These are phyloP conservation scores for Takifugu flavidus DNA, from an alignment of 2,113 vertebrate genomes.

Conservation along the genomic window DNA sequence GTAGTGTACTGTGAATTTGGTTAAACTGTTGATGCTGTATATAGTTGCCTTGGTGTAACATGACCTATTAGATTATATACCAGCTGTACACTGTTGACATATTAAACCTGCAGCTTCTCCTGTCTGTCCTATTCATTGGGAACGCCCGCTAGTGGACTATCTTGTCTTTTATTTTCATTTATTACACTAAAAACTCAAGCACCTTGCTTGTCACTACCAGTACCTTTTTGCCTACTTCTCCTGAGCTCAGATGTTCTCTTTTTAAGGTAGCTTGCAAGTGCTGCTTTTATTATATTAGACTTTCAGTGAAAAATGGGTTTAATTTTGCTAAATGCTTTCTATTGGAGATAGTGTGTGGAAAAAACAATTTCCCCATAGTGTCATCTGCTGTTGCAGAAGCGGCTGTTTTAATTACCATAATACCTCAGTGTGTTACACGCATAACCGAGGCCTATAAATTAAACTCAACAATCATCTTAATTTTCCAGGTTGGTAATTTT, in stretches of 20 bases:
- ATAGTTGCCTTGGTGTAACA: too few species aligned
- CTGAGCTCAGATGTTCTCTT: constrained; percentile 49
- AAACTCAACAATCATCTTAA: constrained; percentile 31
- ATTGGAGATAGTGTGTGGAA: constrained; percentile 29
- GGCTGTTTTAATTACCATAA: constrained; percentile 74
- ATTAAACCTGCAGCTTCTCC: too few species aligned
- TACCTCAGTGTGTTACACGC: constrained; percentile 61
- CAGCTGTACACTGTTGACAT: too few species aligned
- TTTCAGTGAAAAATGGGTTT: constrained; percentile 73
- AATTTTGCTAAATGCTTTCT: constrained; percentile 70
- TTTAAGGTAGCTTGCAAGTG: constrained; percentile 56
- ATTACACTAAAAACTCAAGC: background rate
- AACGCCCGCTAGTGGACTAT: too few species aligned
- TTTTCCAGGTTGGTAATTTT: constrained; percentile 12
- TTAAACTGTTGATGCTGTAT: too few species aligned
- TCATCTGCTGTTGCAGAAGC: constrained; percentile 67
- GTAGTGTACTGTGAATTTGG: too few species aligned
- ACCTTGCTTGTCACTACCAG: background rate
- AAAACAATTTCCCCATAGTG: constrained; percentile 70
- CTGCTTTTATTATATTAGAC: constrained; percentile 62
- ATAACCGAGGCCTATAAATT: constrained; percentile 39
- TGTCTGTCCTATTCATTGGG: too few species aligned
- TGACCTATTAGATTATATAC: too few species aligned
- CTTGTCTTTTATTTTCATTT: too few species aligned
- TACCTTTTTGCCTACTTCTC: constrained; percentile 18